These are phyloP conservation scores for Empidonax traillii DNA, from an alignment of 2,113 vertebrate species.

Conservation along the genomic window DNA sequence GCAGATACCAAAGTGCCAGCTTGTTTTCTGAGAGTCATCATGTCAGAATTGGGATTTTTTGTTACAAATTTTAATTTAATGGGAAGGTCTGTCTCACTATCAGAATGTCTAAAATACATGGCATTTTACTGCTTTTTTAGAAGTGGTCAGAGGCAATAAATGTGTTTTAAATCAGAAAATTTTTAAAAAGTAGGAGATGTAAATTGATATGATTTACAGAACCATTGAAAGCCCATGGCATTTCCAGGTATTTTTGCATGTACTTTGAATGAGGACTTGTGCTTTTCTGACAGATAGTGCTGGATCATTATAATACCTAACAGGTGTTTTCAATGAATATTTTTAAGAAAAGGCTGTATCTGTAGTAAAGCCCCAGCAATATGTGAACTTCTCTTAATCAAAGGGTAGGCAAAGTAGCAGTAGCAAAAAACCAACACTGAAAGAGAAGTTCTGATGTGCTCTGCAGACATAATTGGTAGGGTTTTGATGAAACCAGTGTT, in stretches of 20 bases:
- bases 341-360: conserved; percentile 29
- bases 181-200: conserved; percentile 15
- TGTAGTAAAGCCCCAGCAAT: neutral
- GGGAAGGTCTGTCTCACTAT: neutral
- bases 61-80: neutral
- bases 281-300: conserved; percentile 45
- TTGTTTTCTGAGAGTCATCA: neutral
- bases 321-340: conserved; percentile 28
- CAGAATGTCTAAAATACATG: neutral
- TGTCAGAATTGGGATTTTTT: neutral
- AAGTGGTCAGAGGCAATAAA: neutral
- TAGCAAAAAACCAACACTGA: neutral
- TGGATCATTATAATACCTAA: conserved; percentile 12
- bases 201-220: neutral
- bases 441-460: neutral
- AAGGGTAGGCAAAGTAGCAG: neutral
- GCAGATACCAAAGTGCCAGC: neutral
- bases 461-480: neutral
- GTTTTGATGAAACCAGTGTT: neutral
- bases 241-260: conserved; percentile 30
- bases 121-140: neutral
- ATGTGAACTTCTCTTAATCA: conserved; percentile 18
- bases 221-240: neutral
- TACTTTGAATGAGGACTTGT: conserved; percentile 10
- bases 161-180: neutral